phyloP scores from a whole-genome alignment of 2,113 vertebrate species.

The Mirounga angustirostris region DNA sequence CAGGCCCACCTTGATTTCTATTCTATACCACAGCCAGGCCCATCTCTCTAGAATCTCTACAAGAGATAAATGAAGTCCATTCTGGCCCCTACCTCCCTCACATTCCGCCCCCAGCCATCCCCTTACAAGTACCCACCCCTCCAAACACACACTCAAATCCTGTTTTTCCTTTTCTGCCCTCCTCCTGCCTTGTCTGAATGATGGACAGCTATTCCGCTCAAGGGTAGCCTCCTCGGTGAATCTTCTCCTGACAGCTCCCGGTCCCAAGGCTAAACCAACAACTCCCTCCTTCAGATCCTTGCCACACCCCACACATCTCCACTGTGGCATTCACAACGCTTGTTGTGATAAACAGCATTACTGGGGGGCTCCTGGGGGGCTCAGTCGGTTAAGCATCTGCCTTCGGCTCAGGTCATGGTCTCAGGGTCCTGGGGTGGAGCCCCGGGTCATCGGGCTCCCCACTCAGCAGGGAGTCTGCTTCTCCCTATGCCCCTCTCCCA shows the following conservation, averaged over 20 bases:
- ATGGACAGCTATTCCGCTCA: neutral
- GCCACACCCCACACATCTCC: neutral
- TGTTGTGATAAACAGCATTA: neutral
- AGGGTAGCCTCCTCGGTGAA: neutral
- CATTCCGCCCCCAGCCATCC: no score
- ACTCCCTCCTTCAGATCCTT: neutral
- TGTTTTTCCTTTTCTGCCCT: neutral
- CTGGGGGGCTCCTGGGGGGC: no score
- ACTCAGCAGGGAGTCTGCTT: no score
- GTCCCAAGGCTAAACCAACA: neutral
- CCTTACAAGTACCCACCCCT: neutral
- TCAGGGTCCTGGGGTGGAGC: no score
- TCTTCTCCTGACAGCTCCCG: no score
- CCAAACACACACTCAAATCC: neutral
- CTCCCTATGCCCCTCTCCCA: no score
- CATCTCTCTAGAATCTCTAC: neutral
- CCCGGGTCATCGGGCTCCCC: no score
- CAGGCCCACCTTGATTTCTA: rapidly evolving
- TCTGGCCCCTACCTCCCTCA: neutral
- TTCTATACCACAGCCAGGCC: neutral
- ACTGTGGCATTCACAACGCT: rapidly evolving
- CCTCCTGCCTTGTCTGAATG: neutral
- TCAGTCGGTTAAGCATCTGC: neutral
- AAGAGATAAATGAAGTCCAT: neutral
- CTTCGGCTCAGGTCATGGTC: neutral